These are phyloP conservation scores for Oreamnos americanus DNA, from an alignment of 2,113 vertebrate species.

Conservation along the genomic window DNA sequence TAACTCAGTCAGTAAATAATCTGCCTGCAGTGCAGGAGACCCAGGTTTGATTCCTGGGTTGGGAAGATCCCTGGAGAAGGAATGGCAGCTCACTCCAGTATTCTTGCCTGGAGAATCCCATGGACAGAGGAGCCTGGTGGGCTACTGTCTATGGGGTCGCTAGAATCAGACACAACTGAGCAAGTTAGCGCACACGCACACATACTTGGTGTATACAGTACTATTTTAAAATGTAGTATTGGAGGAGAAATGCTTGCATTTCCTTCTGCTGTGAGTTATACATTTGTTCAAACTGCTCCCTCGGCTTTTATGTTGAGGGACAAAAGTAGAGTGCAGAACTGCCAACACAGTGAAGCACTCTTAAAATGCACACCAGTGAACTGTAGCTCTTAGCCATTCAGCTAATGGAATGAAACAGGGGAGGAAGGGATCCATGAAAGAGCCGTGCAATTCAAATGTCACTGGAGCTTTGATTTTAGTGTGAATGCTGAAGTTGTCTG, in stretches of 20 bases:
- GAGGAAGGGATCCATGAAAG: neutral
- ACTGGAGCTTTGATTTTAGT: neutral
- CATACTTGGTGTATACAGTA: neutral
- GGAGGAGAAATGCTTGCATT: neutral
- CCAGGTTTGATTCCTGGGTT: neutral
- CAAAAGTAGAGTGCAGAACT: neutral
- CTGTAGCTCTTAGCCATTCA: neutral
- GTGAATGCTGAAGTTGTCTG: neutral
- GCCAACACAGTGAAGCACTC: neutral
- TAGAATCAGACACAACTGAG: neutral
- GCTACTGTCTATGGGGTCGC: neutral
- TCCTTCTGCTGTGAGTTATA: neutral
- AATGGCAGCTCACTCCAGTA: neutral
- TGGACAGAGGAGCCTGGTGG: neutral
- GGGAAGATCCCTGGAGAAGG: neutral
- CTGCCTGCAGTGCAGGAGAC: neutral
- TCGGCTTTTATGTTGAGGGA: neutral
- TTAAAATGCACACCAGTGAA: neutral
- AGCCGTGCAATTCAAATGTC: neutral
- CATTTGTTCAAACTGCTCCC: neutral
- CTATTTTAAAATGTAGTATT: neutral
- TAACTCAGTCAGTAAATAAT: neutral
- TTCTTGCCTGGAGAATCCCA: neutral
- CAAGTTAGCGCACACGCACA: accelerated
- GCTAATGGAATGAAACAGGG: neutral